Evolutionary conservation across 2,888 invertebrate species (phyloP), one percentile per base, ranked within the genome.

Genomic region (Xestia xanthographa): DNA sequence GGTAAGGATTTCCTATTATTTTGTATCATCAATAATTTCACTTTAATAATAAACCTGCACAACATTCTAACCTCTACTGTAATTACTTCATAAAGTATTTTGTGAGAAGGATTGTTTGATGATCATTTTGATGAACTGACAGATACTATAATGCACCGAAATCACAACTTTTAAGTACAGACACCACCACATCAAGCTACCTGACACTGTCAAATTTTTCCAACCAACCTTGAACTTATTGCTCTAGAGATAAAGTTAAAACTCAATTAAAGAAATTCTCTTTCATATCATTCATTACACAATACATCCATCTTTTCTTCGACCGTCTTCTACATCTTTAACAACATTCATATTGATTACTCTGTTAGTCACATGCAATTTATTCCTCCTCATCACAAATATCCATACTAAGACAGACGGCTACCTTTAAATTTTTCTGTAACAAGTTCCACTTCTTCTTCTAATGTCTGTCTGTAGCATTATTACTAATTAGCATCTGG

Each of bases 1-100:
- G 98, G 99, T 83, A 92, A 93, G 63, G 6, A 66, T 6, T 43
- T 50, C 1, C 17, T 26, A 22, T 12, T 17, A 41, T 17, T 43
- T 38, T 63, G 2, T 41, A 22, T 41, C 0, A 17, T 22, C 2
- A 48, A 41, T 9, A 4, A 26, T 34, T 11, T 38, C 14, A 34
- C 8, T 48, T 17, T 22, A 26, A 5, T 41, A 22, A 17, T 14
- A 26, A 45, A 65, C n/a, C n/a, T n/a, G 6, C 60, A 56, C 4
- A 48, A 8, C 5, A 56, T 48, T 72, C 14, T 41, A 43, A 73
- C 17, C 45, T 34, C 6, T 14, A 22, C 12, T 22, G 38, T 3
- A 17, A 14, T 53, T 22, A 48, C 48, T 62, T 29, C 14, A 8
- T 45, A 3, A 22, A 75, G n/a, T 80, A 34, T 14, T 26, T 3